phyloP scores from a whole-genome alignment of 1,140 invertebrate genomes.

The Eufriesea mexicana region DNA sequence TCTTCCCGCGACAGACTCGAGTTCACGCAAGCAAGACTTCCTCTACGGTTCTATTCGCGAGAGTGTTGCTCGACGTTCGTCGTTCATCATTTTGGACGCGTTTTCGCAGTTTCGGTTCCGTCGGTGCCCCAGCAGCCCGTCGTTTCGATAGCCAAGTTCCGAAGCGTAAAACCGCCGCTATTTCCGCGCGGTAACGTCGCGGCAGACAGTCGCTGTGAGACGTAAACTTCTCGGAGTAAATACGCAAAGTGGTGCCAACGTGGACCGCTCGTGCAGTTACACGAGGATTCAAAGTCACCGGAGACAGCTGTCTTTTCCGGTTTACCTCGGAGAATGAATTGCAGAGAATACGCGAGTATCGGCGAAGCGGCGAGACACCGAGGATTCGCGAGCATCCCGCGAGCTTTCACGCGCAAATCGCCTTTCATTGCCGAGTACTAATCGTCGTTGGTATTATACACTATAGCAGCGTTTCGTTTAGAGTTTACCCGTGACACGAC shows the following conservation, averaged over 20 bases:
- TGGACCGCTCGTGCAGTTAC: neutral
- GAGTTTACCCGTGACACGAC: no score
- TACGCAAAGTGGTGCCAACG: slow-evolving; percentile 42
- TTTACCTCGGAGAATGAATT: slow-evolving; percentile 24
- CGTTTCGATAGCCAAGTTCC: slow-evolving; percentile 34
- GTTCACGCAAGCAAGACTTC: neutral
- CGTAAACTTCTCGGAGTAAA: slow-evolving; percentile 39
- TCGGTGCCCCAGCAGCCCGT: neutral
- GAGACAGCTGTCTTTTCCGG: slow-evolving; percentile 31
- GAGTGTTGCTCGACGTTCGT: slow-evolving; percentile 31
- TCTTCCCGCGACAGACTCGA: neutral
- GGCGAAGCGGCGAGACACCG: neutral
- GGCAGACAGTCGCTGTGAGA: slow-evolving; percentile 3
- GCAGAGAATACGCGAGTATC: neutral
- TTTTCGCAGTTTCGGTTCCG: slow-evolving; percentile 4
- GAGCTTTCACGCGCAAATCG: neutral
- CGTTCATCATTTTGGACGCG: slow-evolving; percentile 50
- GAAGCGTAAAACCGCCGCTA: slow-evolving; percentile 20
- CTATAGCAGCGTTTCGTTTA: neutral
- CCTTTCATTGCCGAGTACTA: slow-evolving; percentile 10
- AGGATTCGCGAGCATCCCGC: neutral
- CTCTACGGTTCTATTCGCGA: neutral
- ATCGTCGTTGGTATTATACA: neutral
- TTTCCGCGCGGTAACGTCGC: neutral
- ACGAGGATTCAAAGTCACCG: neutral